Percentiles rank a stretch among this genome's conserved stretches.
Conservation (phyloP, 2,888 invertebrate genomes). For the Piscicola geometra region DNA sequence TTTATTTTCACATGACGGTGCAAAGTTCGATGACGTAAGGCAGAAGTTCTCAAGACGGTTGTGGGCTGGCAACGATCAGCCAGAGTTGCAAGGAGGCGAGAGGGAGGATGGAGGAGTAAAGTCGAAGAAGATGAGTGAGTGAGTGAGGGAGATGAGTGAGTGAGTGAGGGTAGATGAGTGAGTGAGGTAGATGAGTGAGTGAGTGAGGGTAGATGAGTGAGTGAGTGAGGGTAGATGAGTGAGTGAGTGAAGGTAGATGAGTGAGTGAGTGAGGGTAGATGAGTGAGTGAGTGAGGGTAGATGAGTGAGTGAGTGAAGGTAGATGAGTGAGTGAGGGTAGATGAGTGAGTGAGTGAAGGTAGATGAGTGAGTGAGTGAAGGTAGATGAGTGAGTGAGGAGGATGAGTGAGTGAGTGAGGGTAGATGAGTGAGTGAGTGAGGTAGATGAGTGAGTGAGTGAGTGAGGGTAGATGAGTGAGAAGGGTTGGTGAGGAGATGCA, state of each 20-base stretch:
- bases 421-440: not conserved
- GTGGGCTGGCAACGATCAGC: too few relatives aligned
- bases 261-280: not conserved
- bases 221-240: not conserved
- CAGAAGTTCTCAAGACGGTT: too few relatives aligned
- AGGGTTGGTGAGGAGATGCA: not conserved
- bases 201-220: not conserved
- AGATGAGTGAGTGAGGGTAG: not conserved
- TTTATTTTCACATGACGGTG: too few relatives aligned
- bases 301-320: not conserved
- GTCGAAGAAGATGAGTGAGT: not conserved
- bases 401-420: too few relatives aligned
- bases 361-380: not conserved
- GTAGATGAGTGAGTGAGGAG: not conserved
- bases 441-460: not conserved
- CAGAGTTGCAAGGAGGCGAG: too few relatives aligned
- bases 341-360: not conserved
- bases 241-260: not conserved
- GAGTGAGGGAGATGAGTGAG: not conserved
- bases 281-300: not conserved
- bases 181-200: not conserved
- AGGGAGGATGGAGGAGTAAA: not conserved
- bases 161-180: not conserved
- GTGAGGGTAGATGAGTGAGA: not conserved
- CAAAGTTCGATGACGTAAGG: too few relatives aligned